Evolutionary conservation across 2,888 invertebrate genomes (phyloP), one percentile per base, ranked within the genome.

Genomic region (Neria commutata): DNA sequence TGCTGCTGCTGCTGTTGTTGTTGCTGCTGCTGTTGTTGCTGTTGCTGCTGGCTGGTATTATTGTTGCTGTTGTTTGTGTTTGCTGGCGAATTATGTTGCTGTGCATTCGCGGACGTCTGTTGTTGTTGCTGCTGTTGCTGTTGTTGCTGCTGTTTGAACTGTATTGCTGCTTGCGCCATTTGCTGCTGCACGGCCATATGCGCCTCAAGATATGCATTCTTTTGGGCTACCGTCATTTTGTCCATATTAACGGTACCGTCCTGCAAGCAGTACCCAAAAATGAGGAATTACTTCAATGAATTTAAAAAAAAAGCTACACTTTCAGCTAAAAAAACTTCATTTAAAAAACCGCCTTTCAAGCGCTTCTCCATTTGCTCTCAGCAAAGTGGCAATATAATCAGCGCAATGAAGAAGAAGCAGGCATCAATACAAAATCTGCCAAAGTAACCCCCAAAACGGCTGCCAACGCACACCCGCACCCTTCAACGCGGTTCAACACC

Each of bases 181-280:
- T 90, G 90, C 76, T 89, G 90, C 79, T 90, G 90, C 54, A 90
- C 88, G 61, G 89, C 89, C 77, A 89, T 89, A 78, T 88, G 89
- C 60, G 90, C 89, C 81, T 90, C 90, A 66, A 89, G 83, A 75
- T 90, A 90, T 54, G 89, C 88, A 64, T 89, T 87, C 81, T 90
- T 89, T 79, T 89, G 90, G 68, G 86, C 88, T 81, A 86, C 88
- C 68, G 87, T 88, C 89, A 90, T 90, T 80, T 90, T 90, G 74
- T 90, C 89, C 86, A 89, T 89, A 73, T 89, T 89, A 66, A 87
- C 87, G 63, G 87, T 87, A 66, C 86, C 87, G 80, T 86, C 86
- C 89, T 89, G 71, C 45, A 61, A 60, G 54, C 11, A 11, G 24
- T 21, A 47, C 14, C 3, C 8, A 10, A 45, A n/a, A n/a, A n/a